These are phyloP conservation scores for Cataglyphis livida DNA, from an alignment of 2,888 invertebrate species.

Conservation along the genomic window DNA sequence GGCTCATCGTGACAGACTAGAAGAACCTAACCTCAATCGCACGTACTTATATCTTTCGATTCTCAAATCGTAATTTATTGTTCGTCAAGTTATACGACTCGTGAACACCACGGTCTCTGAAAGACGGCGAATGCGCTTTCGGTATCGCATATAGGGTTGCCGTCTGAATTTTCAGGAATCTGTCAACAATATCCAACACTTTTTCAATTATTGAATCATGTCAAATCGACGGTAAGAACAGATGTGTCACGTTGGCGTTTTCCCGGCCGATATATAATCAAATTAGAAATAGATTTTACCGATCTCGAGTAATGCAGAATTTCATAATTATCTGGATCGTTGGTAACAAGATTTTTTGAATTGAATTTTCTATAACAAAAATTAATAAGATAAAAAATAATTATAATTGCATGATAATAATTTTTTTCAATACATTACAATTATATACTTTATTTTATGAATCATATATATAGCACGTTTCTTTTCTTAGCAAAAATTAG, in stretches of 20 bases:
- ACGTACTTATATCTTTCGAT: background rate
- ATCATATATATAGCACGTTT: background rate
- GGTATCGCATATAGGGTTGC: slow-evolving; percentile 1
- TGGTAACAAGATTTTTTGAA: too few relatives aligned
- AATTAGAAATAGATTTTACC: background rate
- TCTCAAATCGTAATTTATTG: background rate
- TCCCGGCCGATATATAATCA: background rate
- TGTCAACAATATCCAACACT: slow-evolving; percentile 56
- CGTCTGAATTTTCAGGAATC: slow-evolving; percentile 41
- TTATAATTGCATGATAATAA: background rate
- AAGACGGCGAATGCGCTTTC: slow-evolving; percentile 2
- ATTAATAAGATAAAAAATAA: too few relatives aligned
- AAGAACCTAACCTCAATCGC: slow-evolving; percentile 34
- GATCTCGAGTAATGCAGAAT: background rate
- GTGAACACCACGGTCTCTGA: background rate
- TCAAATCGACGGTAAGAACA: slow-evolving; percentile 48
- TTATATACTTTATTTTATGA: background rate
- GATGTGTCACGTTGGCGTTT: slow-evolving; percentile 25
- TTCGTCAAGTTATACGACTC: slow-evolving; percentile 17
- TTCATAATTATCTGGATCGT: background rate
- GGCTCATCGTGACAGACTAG: slow-evolving; percentile 87
- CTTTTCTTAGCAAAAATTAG: background rate
- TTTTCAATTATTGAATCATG: slow-evolving; percentile 61
- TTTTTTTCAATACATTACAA: background rate
- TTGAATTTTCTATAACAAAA: too few relatives aligned